phyloP scores from a whole-genome alignment of 2,797 vertebrate genomes.

The Molossus alvarezi region DNA sequence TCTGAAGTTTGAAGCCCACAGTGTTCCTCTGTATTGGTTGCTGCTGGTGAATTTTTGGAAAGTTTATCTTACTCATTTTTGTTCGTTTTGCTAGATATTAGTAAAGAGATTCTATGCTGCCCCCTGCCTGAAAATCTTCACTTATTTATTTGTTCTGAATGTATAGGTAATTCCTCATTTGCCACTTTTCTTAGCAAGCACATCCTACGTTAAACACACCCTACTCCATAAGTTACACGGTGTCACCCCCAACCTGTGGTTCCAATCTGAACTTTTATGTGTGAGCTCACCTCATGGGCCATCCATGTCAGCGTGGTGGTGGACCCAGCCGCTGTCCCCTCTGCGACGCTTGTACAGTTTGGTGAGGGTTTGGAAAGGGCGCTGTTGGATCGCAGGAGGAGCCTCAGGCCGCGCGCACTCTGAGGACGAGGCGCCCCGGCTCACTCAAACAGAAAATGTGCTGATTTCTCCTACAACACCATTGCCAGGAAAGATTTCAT shows the following conservation, averaged over 20 bases:
- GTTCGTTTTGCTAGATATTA: not conserved
- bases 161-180: not conserved
- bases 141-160: no score
- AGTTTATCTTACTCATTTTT: not conserved
- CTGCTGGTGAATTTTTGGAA: not conserved
- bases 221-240: rapidly evolving
- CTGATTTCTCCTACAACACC: not conserved
- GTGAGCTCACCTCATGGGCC: not conserved
- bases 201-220: not conserved
- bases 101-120: not conserved
- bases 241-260: not conserved
- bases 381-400: not conserved
- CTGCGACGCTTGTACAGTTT: not conserved
- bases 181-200: not conserved
- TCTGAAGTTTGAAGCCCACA: not conserved
- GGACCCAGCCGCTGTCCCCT: rapidly evolving
- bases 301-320: not conserved
- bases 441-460: not conserved
- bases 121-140: not conserved
- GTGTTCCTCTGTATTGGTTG: not conserved
- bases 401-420: not conserved
- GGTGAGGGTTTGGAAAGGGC: not conserved
- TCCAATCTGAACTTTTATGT: not conserved
- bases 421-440: rapidly evolving
- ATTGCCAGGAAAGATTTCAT: not conserved